Conservation (phyloP, 2,888 invertebrate species). For the Lamellibrachia columna region DNA sequence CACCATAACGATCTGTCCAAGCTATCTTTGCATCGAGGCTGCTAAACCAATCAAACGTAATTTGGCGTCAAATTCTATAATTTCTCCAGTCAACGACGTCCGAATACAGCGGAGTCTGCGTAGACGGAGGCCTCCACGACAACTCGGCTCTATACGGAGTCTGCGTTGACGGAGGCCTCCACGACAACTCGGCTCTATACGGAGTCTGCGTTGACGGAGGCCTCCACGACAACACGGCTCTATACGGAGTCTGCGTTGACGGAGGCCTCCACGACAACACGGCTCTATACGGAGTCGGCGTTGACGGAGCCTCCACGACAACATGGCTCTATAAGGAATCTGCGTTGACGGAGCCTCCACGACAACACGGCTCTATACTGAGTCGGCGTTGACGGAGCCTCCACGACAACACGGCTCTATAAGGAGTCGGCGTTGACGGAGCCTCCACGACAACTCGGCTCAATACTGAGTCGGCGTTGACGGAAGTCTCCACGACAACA, state of each 20-base stretch:
- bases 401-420: background rate
- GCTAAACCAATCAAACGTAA: background rate
- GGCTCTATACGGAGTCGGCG: background rate
- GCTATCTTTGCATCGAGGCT: background rate
- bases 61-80: constrained; percentile 6
- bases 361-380: background rate
- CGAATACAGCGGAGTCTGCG: background rate
- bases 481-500: background rate
- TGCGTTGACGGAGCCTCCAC: background rate
- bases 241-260: background rate
- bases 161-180: background rate
- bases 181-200: background rate
- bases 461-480: background rate
- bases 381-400: background rate
- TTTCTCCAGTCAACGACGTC: background rate
- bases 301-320: background rate
- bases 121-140: background rate
- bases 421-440: background rate
- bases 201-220: background rate
- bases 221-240: background rate
- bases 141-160: background rate
- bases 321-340: background rate
- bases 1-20: background rate
- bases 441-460: background rate
- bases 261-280: background rate